A percentile compares a stretch with the other conserved stretches of the same genome.
phyloP scores from a whole-genome alignment of 2,113 vertebrate species.

The Hymenochirus boettgeri region DNA sequence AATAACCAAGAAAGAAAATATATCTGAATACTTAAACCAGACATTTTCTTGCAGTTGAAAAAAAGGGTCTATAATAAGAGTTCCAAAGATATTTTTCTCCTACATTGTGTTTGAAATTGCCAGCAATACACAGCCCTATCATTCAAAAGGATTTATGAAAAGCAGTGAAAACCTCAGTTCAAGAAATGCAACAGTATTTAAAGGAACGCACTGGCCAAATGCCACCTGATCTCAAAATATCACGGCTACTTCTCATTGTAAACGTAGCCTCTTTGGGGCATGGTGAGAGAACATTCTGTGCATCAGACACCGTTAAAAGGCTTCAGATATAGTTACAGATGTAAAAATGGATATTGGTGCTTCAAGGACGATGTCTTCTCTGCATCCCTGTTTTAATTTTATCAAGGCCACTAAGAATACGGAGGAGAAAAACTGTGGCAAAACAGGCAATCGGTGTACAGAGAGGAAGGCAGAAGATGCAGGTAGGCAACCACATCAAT shows the following conservation, averaged over 20 bases:
- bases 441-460: conserved; percentile 4
- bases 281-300: not conserved
- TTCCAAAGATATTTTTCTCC: too few species aligned
- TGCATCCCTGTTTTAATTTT: not conserved
- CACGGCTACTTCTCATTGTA: not conserved
- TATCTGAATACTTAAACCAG: not conserved
- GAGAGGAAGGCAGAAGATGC: conserved; percentile 40
- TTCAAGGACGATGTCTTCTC: not conserved
- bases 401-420: conserved; percentile 6
- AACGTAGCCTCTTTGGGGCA: not conserved
- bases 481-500: conserved; percentile 45
- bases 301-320: too few species aligned
- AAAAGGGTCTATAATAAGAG: not conserved
- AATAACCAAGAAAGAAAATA: not conserved
- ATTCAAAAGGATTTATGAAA: too few species aligned
- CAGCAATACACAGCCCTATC: too few species aligned
- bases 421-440: not conserved
- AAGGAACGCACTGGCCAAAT: too few species aligned
- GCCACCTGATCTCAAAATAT: not conserved
- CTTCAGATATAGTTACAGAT: too few species aligned
- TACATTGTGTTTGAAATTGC: too few species aligned
- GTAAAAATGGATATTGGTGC: too few species aligned
- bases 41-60: not conserved
- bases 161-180: too few species aligned
- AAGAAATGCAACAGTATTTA: too few species aligned